Base-by-base conservation (phyloP, 1,140 invertebrate species). In the Anthonomus grandis region DNA sequence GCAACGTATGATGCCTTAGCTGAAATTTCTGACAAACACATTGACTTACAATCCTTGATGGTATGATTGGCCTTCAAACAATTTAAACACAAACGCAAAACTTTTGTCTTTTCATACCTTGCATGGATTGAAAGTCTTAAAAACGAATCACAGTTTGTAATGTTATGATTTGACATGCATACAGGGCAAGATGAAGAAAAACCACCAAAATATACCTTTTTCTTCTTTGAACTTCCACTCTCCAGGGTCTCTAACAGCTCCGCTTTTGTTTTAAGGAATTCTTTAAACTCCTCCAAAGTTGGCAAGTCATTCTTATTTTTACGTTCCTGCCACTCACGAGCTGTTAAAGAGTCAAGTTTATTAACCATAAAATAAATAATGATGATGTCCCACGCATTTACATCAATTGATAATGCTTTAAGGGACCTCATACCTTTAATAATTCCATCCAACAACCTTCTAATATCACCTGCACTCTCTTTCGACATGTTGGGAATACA, bases 181-280 rank as follows among this genome's bases (percentile, higher is more conserved):
- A 8, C 15, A 6, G 37, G 6, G 17, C 37, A 39, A 6, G 15
- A 10, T 6, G 15, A 10, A 6, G 6, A 9, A 10, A 6, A 10
- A 15, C 4, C 31, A 34, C 3, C 18, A 9, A 6, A 44, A 4
- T 17, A 17, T 4, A 44, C 41, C 4, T 21, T 9, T 44, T 44
- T 44, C 13, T 44, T 44, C 18, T 5, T 39, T 39, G 41, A 21
- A 10, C 22, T 47, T 47, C 12, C 6, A 3, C 10, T 19, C 38
- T 55, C 25, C 5, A 37, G 6, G 5, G 52, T 47, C 18, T 45
- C 52, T n/a, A 55, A 38, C 13, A 46, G 37, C 10, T 37, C n/a
- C 10, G 27, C 52, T 1, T 36, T 45, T 13, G 13, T n/a, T 45
- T 5, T 17, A 8, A 55, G 12, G 19, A 46, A 25, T n/a, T 1